These are phyloP conservation scores for Cochlearius cochlearius DNA, from an alignment of 2,113 vertebrate species.

Conservation along the genomic window DNA sequence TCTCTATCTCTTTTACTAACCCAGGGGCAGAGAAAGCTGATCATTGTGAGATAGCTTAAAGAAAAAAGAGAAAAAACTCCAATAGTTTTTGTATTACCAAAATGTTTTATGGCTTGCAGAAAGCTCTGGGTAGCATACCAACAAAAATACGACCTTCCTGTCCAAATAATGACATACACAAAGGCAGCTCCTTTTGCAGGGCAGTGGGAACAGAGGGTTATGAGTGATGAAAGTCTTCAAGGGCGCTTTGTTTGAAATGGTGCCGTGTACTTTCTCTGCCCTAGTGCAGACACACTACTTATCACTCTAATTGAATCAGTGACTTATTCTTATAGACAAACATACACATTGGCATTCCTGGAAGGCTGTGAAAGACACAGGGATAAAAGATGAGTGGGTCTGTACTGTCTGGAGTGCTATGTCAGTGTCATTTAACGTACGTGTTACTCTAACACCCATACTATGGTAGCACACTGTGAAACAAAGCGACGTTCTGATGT, in stretches of 20 bases:
- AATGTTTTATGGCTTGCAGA: constrained; percentile 1
- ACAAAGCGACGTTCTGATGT: background rate
- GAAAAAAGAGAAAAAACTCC: background rate
- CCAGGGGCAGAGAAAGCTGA: background rate
- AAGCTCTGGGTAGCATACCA: constrained; percentile 16
- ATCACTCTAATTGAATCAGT: constrained; percentile 54
- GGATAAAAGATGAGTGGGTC: constrained; percentile 12
- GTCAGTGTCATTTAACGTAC: background rate
- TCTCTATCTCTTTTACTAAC: background rate
- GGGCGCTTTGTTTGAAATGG: constrained; percentile 33
- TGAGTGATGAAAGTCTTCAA: constrained; percentile 53
- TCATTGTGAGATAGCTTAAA: background rate
- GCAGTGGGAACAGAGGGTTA: background rate
- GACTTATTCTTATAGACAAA: constrained; percentile 44
- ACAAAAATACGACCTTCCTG: constrained; percentile 23
- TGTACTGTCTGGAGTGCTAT: background rate
- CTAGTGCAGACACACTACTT: constrained; percentile 30
- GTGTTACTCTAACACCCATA: background rate
- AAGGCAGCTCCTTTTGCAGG: constrained; percentile 20
- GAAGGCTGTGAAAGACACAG: constrained; percentile 25
- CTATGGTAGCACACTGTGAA: background rate
- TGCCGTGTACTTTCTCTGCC: background rate
- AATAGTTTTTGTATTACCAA: background rate
- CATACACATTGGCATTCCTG: constrained; percentile 30
- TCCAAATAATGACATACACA: background rate